Base-by-base conservation (phyloP, 2,888 invertebrate species). In the Lamproptera curius region DNA sequence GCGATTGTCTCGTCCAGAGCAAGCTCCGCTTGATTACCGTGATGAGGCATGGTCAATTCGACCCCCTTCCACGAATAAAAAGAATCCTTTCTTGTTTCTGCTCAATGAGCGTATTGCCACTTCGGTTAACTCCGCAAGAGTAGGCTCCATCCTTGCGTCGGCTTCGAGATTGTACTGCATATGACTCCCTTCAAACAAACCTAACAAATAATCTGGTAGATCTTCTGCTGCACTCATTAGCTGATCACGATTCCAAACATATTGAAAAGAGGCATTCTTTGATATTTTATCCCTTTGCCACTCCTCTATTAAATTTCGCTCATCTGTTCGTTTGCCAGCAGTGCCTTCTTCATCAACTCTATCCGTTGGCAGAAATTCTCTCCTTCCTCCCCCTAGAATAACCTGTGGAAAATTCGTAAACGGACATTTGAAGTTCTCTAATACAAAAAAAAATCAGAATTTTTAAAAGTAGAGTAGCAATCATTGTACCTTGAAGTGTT, bases 361-460 rank as follows among this genome's bases (percentile, higher is more conserved):
- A 1, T 71, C 71, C 13, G 79, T 88, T 0, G 92, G 91, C 9
- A 92, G 61, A 60, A 95, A 92, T 51, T 91, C 90, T 0, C 80
- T 74, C n/a, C 93, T 82, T 0, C 95, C 95, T 0, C 95, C 95
- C 0, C 95, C 95, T 52, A 95, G 68, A 35, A 94, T 90, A 0
- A 93, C 90, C 88, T 92, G 54, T 1, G n/a, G n/a, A n/a, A n/a
- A n/a, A n/a, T n/a, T n/a, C n/a, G n/a, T n/a, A n/a, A n/a, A n/a
- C n/a, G n/a, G n/a, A n/a, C n/a, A n/a, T n/a, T n/a, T n/a, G n/a
- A n/a, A n/a, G 57, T 48, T 20, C 10, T 20, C 13, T 17, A 6
- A 15, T 10, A 10, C n/a, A 28, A 2, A 23, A 23, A 23, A 23
- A 23, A 23, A 23, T 23, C 23, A 23, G 8, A 6, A 23, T 23